Base-by-base conservation (phyloP, 1,140 invertebrate genomes). In the Daktulosphaira vitifoliae region DNA sequence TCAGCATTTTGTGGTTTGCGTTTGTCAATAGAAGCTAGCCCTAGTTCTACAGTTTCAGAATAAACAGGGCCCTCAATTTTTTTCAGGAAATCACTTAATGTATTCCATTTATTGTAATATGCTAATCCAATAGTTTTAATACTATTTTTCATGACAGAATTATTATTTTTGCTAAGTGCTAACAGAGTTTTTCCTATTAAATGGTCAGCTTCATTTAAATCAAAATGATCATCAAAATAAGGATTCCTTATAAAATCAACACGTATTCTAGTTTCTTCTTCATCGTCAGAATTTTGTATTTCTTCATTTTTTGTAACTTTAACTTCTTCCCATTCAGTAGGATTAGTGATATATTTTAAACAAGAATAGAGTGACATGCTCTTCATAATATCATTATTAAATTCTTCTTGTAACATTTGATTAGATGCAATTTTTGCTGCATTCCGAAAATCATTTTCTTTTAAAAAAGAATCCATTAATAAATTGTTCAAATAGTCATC, bases 361-460 rank as follows among this genome's bases (percentile, higher is more conserved):
- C 87, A 89, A 3, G 86, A 81, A 74, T 90, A 85, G 8, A 93
- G 69, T 37, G 81, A 80, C 15, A 96, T 74, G 38, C 81, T 73
- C 71, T 81, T 82, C 1, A 83, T 79, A 23, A 95, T 80, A 11
- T 83, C 81, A 78, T 90, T 82, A 3, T 79, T 77, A 68, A 82
- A 82, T 71, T 94, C 90, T 78, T 97, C 94, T 77, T 97, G 92
- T 25, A 94, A 74, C 86, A 94, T 92, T 53, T 91, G 77, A 54
- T 90, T 76, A 68, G 80, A 79, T 8, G 89, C 88, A 18, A 93
- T 76, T 73, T 82, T 83, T 0, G 88, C 84, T 9, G 92, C 92
- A 68, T 82, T 81, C 70, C 75, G 73, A 73, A 77, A 86, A 72
- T 92, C 80, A 53, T 84, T 74, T 4, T 78, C 75, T 71, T 86